Conservation (phyloP, 2,113 vertebrate genomes). For the Pseudorasbora parva region DNA sequence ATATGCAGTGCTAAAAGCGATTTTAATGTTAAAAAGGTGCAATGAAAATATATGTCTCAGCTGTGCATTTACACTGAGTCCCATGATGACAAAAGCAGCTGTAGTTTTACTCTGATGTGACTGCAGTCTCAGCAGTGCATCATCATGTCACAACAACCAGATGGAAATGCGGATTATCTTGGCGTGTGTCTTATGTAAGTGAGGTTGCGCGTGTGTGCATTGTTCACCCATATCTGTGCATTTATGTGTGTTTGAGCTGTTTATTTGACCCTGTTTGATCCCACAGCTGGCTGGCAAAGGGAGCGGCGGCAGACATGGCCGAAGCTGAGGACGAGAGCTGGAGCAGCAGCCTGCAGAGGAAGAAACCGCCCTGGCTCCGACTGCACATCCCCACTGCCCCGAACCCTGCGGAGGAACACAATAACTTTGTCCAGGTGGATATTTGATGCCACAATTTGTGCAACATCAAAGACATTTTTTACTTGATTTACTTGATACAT, state of each 20-base stretch:
- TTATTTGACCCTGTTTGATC: conserved; percentile 47
- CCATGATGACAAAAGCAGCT: background rate
- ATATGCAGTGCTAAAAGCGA: background rate
- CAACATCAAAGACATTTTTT: background rate
- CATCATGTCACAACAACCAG: conserved; percentile 24
- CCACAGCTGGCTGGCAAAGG: conserved; percentile 72
- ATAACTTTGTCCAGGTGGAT: conserved; percentile 77
- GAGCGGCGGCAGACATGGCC: conserved; percentile 75
- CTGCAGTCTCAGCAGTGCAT: conserved; percentile 1
- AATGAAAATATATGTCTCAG: background rate
- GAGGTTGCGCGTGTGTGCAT: conserved; percentile 2
- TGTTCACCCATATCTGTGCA: conserved; percentile 20
- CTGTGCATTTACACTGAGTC: background rate
- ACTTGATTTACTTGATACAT: no score
- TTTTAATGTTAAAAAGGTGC: background rate
- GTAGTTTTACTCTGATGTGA: background rate
- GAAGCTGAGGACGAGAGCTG: conserved; percentile 77
- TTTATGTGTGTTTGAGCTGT: conserved; percentile 31
- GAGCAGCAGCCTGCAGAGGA: conserved; percentile 88
- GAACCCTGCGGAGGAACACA: conserved; percentile 74
- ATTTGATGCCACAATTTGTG: background rate
- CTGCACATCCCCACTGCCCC: conserved; percentile 84
- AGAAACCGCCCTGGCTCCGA: conserved; percentile 92
- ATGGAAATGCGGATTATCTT: conserved; percentile 35
- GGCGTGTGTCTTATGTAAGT: conserved; percentile 34